These are phyloP conservation scores for Drosophila parthenogenetica DNA, from an alignment of 2,888 invertebrate species.

Conservation along the genomic window DNA sequence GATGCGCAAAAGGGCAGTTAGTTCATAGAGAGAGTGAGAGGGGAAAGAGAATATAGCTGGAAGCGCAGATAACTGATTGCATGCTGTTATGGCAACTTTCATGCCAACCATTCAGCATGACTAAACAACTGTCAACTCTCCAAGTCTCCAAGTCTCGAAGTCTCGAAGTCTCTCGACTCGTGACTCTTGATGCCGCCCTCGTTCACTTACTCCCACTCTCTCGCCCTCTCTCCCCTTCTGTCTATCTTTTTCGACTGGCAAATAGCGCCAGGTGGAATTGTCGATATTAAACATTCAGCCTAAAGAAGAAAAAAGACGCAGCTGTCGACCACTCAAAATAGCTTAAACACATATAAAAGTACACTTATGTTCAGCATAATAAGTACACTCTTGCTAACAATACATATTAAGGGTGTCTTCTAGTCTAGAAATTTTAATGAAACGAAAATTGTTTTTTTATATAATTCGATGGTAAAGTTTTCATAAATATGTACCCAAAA, in stretches of 20 bases:
- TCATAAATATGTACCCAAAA: no score
- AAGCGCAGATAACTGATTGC: conserved; percentile 24
- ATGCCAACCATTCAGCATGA: conserved; percentile 46
- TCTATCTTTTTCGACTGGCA: not conserved
- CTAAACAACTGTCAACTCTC: conserved; percentile 44
- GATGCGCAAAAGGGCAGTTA: not conserved
- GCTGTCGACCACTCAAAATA: conserved; percentile 12
- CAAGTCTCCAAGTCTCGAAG: conserved; percentile 7
- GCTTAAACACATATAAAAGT: not conserved
- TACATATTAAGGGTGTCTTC: no score
- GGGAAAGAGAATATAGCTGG: no score
- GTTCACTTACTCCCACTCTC: not conserved
- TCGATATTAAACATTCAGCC: conserved; percentile 22
- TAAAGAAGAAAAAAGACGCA: conserved; percentile 9
- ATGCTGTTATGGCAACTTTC: conserved; percentile 32
- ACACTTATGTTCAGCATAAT: not conserved
- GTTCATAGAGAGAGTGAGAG: not conserved
- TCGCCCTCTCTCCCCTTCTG: not conserved
- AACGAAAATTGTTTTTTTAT: no score
- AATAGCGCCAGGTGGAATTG: conserved; percentile 21
- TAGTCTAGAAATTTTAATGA: no score
- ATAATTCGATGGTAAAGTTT: no score
- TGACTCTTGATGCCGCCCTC: not conserved
- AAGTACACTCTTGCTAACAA: no score
- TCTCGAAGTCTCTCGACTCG: not conserved